Evolutionary conservation across 2,113 vertebrate species (phyloP).

Genomic region (Muscicapa adusta): DNA sequence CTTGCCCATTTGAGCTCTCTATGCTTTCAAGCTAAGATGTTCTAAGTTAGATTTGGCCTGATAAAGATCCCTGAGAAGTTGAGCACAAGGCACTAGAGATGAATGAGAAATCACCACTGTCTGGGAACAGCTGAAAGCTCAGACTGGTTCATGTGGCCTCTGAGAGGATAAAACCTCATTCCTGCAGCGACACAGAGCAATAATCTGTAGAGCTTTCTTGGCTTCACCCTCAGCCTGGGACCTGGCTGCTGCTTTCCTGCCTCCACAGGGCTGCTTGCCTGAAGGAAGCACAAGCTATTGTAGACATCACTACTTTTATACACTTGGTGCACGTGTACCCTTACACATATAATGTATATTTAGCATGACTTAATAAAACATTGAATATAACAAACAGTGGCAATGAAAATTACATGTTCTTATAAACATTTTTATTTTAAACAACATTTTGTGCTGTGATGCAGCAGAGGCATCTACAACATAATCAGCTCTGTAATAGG

Average conservation of each 20-base stretch:
- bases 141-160: not conserved
- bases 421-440: slow-evolving; percentile 27
- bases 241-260: not conserved
- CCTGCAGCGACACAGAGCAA: not conserved
- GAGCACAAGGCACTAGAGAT: not conserved
- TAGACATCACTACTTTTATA: not conserved
- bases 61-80: fast-evolving
- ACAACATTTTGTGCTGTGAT: not conserved
- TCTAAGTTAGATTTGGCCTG: not conserved
- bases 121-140: not conserved
- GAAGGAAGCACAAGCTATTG: not conserved
- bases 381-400: slow-evolving; percentile 5
- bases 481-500: slow-evolving; percentile 43
- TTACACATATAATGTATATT: not conserved
- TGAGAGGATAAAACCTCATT: not conserved
- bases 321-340: not conserved
- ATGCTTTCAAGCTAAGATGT: not conserved
- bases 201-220: not conserved
- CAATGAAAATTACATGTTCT: slow-evolving; percentile 40
- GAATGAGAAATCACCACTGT: not conserved
- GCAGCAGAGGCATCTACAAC: not conserved
- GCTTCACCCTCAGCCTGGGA: not conserved
- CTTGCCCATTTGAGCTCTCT: fast-evolving
- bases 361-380: slow-evolving; percentile 7
- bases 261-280: not conserved